phyloP scores from a whole-genome alignment of 2,797 vertebrate species.

The Sus cebifrons region DNA sequence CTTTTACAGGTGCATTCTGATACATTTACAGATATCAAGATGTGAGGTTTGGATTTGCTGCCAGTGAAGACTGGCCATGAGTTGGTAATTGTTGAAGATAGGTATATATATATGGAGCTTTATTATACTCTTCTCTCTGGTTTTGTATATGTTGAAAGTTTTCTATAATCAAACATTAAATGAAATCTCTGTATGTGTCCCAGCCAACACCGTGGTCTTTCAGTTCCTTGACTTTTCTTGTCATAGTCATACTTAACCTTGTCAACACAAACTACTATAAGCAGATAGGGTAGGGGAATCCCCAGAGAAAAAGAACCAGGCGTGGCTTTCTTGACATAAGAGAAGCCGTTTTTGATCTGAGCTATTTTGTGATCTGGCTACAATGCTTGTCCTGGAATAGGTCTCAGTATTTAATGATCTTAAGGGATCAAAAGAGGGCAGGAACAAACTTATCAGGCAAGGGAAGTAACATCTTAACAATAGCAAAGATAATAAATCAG shows the following conservation, averaged over 20 bases:
- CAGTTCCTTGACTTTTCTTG: not conserved
- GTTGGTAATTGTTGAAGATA: not conserved
- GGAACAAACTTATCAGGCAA: not conserved
- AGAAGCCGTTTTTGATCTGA: not conserved
- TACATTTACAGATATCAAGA: not conserved
- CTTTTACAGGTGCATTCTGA: slow-evolving; percentile 1
- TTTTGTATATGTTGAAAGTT: not conserved
- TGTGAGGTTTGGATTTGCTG: not conserved
- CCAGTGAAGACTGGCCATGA: not conserved
- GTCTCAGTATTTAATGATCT: not conserved
- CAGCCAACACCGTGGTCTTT: not conserved
- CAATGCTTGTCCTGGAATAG: not conserved
- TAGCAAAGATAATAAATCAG: not conserved
- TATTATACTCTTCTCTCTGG: not conserved
- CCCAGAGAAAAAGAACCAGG: too few relatives aligned
- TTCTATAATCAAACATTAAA: not conserved
- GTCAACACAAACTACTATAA: not conserved
- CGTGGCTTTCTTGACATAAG: not conserved
- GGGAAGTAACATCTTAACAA: not conserved
- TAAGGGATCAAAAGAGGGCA: not conserved
- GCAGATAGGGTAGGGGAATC: not conserved
- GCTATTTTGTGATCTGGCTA: not conserved
- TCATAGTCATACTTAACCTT: not conserved
- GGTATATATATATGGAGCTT: not conserved
- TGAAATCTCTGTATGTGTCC: not conserved